Evolutionary conservation across 92 coral and sea anemone species (phyloP).

Genomic region (Epizoanthus illoricatus): DNA sequence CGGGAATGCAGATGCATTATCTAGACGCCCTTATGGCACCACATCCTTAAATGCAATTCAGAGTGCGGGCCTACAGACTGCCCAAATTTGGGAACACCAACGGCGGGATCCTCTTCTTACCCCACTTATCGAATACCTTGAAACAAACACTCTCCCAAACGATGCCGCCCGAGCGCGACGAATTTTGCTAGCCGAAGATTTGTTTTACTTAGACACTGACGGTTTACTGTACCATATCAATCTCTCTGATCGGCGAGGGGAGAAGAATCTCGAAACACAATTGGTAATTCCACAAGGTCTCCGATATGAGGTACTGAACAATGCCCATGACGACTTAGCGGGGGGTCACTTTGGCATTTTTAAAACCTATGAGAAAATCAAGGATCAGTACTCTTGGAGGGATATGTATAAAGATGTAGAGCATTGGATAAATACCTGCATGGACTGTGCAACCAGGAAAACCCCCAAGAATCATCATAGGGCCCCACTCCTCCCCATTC

Average conservation of each 20-base stretch:
- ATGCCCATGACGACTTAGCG: slow-evolving; percentile 29
- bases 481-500: slow-evolving; percentile 31
- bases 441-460: slow-evolving; percentile 40
- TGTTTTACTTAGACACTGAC: slow-evolving; percentile 11
- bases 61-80: slow-evolving; percentile 27
- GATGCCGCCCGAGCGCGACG: not conserved
- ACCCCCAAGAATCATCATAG: slow-evolving; percentile 14
- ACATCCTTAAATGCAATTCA: too few relatives aligned
- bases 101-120: slow-evolving; percentile 33
- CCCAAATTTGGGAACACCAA: slow-evolving; percentile 21
- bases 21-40: slow-evolving; percentile 12
- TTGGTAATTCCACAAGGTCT: slow-evolving; percentile 21
- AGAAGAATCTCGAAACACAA: not conserved
- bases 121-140: not conserved
- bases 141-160: not conserved
- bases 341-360: slow-evolving; percentile 43
- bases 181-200: slow-evolving; percentile 14
- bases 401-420: slow-evolving; percentile 48
- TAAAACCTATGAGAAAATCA: slow-evolving; percentile 39
- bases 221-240: slow-evolving; percentile 20
- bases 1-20: slow-evolving; percentile 16
- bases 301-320: slow-evolving; percentile 14
- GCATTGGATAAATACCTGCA: slow-evolving; percentile 38
- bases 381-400: slow-evolving; percentile 36
- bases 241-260: not conserved